These are phyloP conservation scores for Drosophila pseudotalamancana DNA, from an alignment of 2,888 invertebrate genomes.

Conservation along the genomic window DNA sequence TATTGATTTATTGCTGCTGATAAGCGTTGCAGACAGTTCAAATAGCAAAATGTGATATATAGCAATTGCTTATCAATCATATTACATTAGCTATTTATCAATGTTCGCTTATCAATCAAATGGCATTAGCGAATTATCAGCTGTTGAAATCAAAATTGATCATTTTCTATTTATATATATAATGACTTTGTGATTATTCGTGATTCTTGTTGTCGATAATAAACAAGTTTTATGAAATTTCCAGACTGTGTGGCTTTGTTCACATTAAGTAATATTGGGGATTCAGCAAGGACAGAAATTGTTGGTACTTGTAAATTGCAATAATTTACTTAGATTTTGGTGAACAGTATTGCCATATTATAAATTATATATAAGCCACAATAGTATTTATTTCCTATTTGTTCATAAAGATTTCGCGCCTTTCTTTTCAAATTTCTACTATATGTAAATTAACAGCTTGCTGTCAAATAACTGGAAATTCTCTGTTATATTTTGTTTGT, in stretches of 20 bases:
- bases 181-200: constrained; percentile 22
- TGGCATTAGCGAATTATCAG: constrained; percentile 27
- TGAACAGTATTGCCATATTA: no score
- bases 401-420: not conserved
- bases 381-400: not conserved
- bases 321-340: no score
- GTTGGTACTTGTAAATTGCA: not conserved
- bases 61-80: constrained; percentile 49
- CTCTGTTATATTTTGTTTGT: not conserved
- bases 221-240: not conserved
- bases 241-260: constrained; percentile 35
- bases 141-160: constrained; percentile 45
- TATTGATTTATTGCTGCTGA: constrained; percentile 23
- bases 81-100: constrained; percentile 29
- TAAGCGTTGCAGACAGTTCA: constrained; percentile 24
- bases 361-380: no score
- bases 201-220: constrained; percentile 37
- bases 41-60: constrained; percentile 30
- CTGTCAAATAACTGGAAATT: not conserved
- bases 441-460: not conserved
- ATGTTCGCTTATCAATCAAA: no score
- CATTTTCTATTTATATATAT: constrained; percentile 63
- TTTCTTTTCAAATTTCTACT: not conserved
- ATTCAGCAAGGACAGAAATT: no score
- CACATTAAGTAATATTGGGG: not conserved